A percentile compares a stretch with the other conserved stretches of the same genome.
Conservation (phyloP, 1,140 invertebrate genomes). For the Heliothis virescens region DNA sequence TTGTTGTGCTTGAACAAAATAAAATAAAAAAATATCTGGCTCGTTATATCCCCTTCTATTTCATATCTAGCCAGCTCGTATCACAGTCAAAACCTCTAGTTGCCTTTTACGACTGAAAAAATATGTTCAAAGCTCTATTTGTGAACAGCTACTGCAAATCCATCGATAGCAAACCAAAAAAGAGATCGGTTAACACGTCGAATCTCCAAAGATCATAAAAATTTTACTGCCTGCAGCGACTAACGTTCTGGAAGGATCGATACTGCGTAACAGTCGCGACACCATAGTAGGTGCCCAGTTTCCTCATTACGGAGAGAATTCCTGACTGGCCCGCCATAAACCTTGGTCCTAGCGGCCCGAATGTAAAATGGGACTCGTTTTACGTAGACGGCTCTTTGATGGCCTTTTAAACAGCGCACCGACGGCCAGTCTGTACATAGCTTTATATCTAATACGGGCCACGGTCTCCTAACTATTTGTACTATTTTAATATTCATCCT, state of each 20-base stretch:
- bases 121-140: background rate
- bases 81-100: too few relatives aligned
- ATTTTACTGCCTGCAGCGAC: slow-evolving; percentile 17
- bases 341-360: slow-evolving; percentile 68
- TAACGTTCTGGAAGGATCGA: slow-evolving; percentile 28
- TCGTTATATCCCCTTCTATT: too few relatives aligned
- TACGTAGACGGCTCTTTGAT: slow-evolving; percentile 77
- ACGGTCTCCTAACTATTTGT: slow-evolving; percentile 37
- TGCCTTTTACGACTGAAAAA: background rate
- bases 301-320: slow-evolving; percentile 77
- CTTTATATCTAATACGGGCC: slow-evolving; percentile 36
- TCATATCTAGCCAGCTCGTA: too few relatives aligned
- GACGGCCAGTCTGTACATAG: slow-evolving; percentile 39
- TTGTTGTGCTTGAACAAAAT: too few relatives aligned
- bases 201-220: slow-evolving; percentile 37
- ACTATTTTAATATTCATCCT: slow-evolving; percentile 37
- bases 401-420: slow-evolving; percentile 66
- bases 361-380: slow-evolving; percentile 78
- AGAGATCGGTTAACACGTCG: background rate
- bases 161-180: slow-evolving; percentile 9
- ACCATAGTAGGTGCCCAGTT: slow-evolving; percentile 59
- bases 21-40: too few relatives aligned
- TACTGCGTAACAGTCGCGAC: slow-evolving; percentile 18
- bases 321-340: slow-evolving; percentile 71
- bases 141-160: background rate